These are phyloP conservation scores for Spea multiplicata DNA, from an alignment of 2,113 vertebrate genomes.

Conservation along the genomic window DNA sequence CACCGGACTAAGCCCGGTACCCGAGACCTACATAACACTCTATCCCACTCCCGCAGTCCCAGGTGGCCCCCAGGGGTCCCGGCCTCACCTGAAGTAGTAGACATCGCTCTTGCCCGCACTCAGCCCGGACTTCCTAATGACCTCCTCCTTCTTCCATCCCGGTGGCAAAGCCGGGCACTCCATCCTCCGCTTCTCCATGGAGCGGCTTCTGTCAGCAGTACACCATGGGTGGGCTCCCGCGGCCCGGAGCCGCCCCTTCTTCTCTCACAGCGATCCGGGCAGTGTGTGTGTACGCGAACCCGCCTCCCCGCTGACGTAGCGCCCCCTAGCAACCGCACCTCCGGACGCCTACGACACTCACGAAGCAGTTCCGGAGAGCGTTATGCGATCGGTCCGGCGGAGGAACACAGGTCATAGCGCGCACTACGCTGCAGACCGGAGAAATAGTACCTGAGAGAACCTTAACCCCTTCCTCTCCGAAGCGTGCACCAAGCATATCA, in stretches of 20 bases:
- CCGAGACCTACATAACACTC: not conserved
- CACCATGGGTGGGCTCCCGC: not conserved
- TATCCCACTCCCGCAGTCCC: not conserved
- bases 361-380: not conserved
- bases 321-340: conserved; percentile 5
- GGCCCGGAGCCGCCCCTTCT: not conserved
- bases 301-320: not conserved
- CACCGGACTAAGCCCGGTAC: not conserved
- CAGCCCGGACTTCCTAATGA: conserved; percentile 83
- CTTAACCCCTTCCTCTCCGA: not conserved
- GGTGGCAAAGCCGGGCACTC: conserved; percentile 78
- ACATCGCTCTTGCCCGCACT: conserved; percentile 84
- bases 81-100: conserved; percentile 79
- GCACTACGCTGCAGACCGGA: not conserved
- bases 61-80: not conserved
- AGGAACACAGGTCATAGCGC: not conserved
- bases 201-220: not conserved
- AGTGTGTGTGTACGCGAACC: not conserved
- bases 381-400: conserved; percentile 1
- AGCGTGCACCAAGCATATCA: too few species aligned
- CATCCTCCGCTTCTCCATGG: conserved; percentile 75
- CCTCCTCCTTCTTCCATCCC: conserved; percentile 85
- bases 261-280: not conserved
- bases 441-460: not conserved
- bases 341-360: not conserved